Evolutionary conservation across 2,113 vertebrate genomes (phyloP).

Genomic region (Camelus dromedarius): DNA sequence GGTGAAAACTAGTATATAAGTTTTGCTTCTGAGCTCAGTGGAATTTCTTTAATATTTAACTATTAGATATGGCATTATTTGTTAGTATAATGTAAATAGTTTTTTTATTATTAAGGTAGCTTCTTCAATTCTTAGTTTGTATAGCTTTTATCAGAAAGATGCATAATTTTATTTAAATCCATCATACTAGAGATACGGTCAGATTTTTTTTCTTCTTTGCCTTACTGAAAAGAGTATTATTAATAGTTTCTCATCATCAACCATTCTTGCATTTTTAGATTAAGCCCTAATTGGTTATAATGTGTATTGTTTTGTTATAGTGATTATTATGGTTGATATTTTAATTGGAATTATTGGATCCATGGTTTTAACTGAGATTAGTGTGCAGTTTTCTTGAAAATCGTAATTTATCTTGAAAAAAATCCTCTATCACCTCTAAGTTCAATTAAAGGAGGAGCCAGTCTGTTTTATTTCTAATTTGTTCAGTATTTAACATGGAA

Average conservation of each 20-base stretch:
- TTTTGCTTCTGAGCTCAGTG: background rate
- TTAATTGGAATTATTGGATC: background rate
- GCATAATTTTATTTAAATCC: background rate
- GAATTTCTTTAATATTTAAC: background rate
- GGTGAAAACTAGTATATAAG: background rate
- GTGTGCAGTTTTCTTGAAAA: background rate
- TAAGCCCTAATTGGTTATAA: background rate
- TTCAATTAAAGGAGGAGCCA: background rate
- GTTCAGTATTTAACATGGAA: background rate
- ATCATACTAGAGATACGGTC: background rate
- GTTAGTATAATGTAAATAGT: background rate
- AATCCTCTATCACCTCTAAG: background rate
- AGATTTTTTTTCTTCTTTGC: background rate
- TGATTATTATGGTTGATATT: background rate
- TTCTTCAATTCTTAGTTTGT: background rate
- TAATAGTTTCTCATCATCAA: background rate
- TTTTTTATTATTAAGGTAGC: background rate
- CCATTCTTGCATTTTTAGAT: background rate
- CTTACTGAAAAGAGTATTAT: background rate
- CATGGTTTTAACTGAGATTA: constrained; percentile 11
- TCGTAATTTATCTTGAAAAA: background rate
- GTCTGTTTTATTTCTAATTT: background rate
- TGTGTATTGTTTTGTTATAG: background rate
- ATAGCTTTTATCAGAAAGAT: background rate
- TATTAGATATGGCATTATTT: background rate